Evolutionary conservation across 1,140 invertebrate genomes (phyloP).

Genomic region (Calliopsis andreniformis): DNA sequence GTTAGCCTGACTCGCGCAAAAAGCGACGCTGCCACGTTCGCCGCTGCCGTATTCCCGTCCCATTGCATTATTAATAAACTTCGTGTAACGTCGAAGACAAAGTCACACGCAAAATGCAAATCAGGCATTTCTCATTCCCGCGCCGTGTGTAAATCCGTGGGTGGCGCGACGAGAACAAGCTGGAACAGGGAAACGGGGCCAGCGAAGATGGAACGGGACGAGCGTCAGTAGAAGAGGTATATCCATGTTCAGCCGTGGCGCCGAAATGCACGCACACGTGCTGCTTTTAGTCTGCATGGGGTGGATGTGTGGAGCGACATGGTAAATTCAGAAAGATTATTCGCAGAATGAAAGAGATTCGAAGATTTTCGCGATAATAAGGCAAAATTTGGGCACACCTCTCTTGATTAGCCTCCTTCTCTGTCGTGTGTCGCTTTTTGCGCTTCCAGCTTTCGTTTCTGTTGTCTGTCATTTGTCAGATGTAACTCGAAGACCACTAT

Average conservation of each 20-base stretch:
- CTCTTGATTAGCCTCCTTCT: too few relatives aligned
- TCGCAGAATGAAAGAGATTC: too few relatives aligned
- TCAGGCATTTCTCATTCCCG: slow-evolving; percentile 68
- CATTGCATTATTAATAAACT: slow-evolving; percentile 72
- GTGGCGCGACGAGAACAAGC: slow-evolving; percentile 13
- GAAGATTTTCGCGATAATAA: too few relatives aligned
- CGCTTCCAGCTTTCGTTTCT: too few relatives aligned
- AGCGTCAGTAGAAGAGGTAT: not conserved
- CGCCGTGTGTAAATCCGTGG: slow-evolving; percentile 54
- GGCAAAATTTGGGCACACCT: too few relatives aligned
- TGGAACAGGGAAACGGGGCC: slow-evolving; percentile 27
- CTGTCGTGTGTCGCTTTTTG: too few relatives aligned
- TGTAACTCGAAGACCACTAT: too few relatives aligned
- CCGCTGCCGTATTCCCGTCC: slow-evolving; percentile 11
- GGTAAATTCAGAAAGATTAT: too few relatives aligned
- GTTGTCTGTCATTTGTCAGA: too few relatives aligned
- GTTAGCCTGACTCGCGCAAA: not conserved
- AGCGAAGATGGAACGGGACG: not conserved
- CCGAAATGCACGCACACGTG: not conserved
- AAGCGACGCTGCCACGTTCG: not conserved
- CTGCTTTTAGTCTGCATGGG: not conserved
- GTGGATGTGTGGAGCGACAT: not conserved
- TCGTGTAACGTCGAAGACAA: slow-evolving; percentile 65
- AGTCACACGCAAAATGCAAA: slow-evolving; percentile 72
- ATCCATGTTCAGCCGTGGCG: not conserved